phyloP scores from a whole-genome alignment of 30 jellyfish, hydroid and myxozoan genomes.

The Chrysaora quinquecirrha region DNA sequence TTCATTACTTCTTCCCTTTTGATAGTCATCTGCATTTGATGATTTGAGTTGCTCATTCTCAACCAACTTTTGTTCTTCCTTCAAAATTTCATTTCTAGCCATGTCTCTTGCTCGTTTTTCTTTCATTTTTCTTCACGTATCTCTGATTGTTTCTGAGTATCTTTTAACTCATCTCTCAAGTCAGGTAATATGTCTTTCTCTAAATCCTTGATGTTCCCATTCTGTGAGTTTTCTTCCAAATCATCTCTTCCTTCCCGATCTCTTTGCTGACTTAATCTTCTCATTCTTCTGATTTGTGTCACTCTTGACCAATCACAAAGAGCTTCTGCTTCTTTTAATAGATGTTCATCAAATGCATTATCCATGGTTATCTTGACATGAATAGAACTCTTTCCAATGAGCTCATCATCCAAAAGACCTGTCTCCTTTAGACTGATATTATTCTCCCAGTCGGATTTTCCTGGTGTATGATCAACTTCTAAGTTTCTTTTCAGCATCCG shows the following conservation, averaged over 20 bases:
- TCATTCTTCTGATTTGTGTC: conserved; percentile 43
- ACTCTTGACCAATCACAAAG: conserved; percentile 52
- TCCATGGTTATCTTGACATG: conserved; percentile 58
- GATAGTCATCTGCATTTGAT: too few relatives aligned
- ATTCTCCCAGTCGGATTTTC: conserved; percentile 57
- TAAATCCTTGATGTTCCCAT: background rate
- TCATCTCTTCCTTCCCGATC: background rate
- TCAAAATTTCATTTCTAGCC: too few relatives aligned
- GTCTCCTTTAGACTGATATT: conserved; percentile 37
- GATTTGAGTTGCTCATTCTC: too few relatives aligned
- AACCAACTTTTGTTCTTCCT: too few relatives aligned
- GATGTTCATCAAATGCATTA: conserved; percentile 50
- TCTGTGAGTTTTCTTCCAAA: background rate
- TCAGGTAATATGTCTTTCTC: conserved; percentile 2
- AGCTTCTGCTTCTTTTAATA: conserved; percentile 53
- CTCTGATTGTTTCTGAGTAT: too few relatives aligned
- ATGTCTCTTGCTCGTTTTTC: too few relatives aligned
- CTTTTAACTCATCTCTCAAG: background rate
- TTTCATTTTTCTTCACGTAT: too few relatives aligned
- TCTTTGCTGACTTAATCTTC: conserved; percentile 46
- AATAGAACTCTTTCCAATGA: conserved; percentile 40
- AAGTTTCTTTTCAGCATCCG: conserved; percentile 45
- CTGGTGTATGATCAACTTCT: conserved; percentile 51
- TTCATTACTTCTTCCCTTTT: too few relatives aligned
- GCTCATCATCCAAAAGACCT: conserved; percentile 38